Percentiles rank a stretch among this genome's conserved stretches.
Conservation (phyloP, 1,140 invertebrate species). For the Samia ricini region DNA sequence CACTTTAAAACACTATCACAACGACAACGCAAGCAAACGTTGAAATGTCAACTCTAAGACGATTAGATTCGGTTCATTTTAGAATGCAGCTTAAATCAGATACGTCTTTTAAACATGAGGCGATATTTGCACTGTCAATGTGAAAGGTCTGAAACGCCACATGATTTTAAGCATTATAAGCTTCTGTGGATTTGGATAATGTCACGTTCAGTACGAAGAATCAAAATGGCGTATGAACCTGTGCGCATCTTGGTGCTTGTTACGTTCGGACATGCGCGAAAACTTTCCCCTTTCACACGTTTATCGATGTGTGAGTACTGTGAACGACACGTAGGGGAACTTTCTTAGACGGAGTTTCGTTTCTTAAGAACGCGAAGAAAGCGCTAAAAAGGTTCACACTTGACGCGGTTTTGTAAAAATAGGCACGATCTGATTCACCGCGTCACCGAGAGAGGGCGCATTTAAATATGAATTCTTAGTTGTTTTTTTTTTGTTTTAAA, state of each 20-base stretch:
- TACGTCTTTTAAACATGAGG: neutral
- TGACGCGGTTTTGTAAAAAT: conserved; percentile 72
- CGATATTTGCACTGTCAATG: neutral
- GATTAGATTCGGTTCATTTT: neutral
- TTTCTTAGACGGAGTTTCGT: conserved; percentile 61
- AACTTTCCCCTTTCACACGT: conserved; percentile 11
- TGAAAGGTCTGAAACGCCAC: neutral
- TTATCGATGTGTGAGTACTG: conserved; percentile 45
- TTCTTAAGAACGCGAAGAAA: conserved; percentile 76
- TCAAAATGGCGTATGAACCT: conserved; percentile 5
- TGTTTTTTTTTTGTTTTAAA: too few species aligned
- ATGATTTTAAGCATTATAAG: neutral
- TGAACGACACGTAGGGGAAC: conserved; percentile 40
- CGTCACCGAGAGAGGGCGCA: conserved; percentile 57
- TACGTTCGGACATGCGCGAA: conserved; percentile 11
- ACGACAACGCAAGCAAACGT: neutral
- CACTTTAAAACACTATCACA: neutral
- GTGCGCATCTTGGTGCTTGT: conserved; percentile 1
- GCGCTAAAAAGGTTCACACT: conserved; percentile 69
- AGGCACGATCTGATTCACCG: conserved; percentile 40
- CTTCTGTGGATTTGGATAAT: neutral
- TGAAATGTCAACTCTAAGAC: neutral
- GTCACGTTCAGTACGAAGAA: neutral
- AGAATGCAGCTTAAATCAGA: neutral
- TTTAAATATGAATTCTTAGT: too few species aligned